Evolutionary conservation across 2,113 vertebrate genomes (phyloP).

Genomic region (Oreocharis arfaki): DNA sequence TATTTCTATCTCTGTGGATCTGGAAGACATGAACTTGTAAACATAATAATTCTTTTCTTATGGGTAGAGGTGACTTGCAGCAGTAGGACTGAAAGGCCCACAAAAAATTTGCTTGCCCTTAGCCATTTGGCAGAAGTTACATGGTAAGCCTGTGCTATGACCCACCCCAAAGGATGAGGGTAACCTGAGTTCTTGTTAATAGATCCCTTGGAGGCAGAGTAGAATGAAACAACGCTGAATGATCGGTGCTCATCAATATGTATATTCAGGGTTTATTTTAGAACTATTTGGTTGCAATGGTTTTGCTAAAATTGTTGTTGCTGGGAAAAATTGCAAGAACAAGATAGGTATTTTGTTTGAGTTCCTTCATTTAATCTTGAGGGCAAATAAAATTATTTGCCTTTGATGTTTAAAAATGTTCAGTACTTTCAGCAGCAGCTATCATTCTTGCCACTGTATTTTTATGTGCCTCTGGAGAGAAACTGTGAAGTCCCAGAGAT

Average conservation of each 20-base stretch:
- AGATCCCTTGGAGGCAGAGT: rapidly evolving
- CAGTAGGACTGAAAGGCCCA: neutral
- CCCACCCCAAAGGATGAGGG: neutral
- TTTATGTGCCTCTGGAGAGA: neutral
- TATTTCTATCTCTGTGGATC: neutral
- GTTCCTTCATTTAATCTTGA: neutral
- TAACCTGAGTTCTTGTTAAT: rapidly evolving
- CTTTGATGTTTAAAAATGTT: neutral
- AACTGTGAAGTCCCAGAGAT: neutral
- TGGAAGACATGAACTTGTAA: neutral
- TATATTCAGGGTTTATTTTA: neutral
- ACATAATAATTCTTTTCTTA: neutral
- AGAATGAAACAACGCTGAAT: neutral
- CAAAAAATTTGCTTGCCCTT: neutral
- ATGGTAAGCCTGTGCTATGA: neutral
- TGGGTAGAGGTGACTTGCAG: neutral
- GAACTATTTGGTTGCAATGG: neutral
- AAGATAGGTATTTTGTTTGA: neutral
- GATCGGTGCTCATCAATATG: neutral
- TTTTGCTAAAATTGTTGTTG: neutral
- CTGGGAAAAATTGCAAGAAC: neutral
- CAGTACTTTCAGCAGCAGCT: neutral
- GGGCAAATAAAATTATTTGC: neutral
- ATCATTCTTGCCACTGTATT: neutral
- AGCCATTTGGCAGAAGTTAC: neutral